phyloP scores from a whole-genome alignment of 2,797 vertebrate genomes.

The Gymnocypris eckloni region DNA sequence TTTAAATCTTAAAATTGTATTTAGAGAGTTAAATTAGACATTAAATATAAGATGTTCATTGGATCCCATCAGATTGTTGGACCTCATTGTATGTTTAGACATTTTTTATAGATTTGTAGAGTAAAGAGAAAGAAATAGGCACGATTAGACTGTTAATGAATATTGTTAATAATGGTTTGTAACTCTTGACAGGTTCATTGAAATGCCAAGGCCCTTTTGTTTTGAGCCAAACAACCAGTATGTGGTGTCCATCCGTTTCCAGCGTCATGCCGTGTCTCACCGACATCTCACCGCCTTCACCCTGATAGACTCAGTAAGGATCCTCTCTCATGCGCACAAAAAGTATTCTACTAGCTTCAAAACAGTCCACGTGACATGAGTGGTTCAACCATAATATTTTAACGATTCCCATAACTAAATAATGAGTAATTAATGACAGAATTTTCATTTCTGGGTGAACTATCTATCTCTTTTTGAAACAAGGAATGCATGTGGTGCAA shows the following conservation, averaged over 20 bases:
- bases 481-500: background rate
- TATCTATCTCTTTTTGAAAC: background rate
- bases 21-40: background rate
- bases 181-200: slow-evolving; percentile 74
- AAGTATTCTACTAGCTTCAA: too few species aligned
- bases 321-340: background rate
- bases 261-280: slow-evolving; percentile 77
- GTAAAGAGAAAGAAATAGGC: background rate
- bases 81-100: background rate
- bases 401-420: too few species aligned
- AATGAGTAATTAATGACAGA: too few species aligned
- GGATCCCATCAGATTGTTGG: background rate
- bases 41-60: background rate
- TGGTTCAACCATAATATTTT: too few species aligned
- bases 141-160: background rate
- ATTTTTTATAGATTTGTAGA: background rate
- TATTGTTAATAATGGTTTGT: slow-evolving; percentile 5
- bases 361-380: too few species aligned
- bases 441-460: too few species aligned
- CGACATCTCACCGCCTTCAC: slow-evolving; percentile 81
- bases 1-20: too few species aligned
- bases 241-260: slow-evolving; percentile 80
- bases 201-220: slow-evolving; percentile 87
- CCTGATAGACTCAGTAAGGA: slow-evolving; percentile 86
- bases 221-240: slow-evolving; percentile 87